These are phyloP conservation scores for Hymenopus coronatus DNA, from an alignment of 2,888 invertebrate genomes.

Conservation along the genomic window DNA sequence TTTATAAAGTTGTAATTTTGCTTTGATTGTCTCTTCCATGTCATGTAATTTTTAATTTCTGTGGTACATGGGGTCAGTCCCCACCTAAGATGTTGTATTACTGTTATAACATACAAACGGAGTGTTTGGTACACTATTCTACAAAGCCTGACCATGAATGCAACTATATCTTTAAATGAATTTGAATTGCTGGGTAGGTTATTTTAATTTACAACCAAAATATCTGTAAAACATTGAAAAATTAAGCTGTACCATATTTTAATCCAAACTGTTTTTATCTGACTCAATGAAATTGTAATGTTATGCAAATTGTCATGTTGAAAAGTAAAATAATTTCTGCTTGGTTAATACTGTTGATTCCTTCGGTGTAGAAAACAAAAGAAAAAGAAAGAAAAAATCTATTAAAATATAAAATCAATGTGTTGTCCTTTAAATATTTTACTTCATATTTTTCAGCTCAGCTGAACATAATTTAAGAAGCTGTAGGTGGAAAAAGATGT, in stretches of 20 bases:
- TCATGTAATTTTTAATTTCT: not conserved
- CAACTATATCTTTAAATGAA: not conserved
- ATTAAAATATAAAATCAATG: not conserved
- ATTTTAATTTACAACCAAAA: not conserved
- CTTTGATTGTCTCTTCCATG: not conserved
- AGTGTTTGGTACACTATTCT: not conserved
- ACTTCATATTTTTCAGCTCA: not conserved
- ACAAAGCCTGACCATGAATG: not conserved
- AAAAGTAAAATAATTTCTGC: not conserved
- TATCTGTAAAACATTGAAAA: not conserved
- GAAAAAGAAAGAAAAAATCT: not conserved
- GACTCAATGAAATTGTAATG: not conserved
- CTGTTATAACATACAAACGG: not conserved
- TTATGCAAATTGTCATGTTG: not conserved
- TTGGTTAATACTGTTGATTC: not conserved
- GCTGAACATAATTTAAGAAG: too few relatives aligned
- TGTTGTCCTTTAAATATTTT: not conserved
- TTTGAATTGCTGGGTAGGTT: not conserved
- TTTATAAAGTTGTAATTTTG: not conserved
- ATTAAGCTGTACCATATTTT: not conserved
- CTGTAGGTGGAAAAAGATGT: too few relatives aligned
- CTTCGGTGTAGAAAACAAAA: not conserved
- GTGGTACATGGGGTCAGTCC: not conserved
- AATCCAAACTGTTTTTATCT: not conserved
- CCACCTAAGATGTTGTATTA: not conserved